Percentiles rank a stretch among this genome's conserved stretches.
These are phyloP conservation scores for Melieria omissa DNA, from an alignment of 2,888 invertebrate species.

Conservation along the genomic window DNA sequence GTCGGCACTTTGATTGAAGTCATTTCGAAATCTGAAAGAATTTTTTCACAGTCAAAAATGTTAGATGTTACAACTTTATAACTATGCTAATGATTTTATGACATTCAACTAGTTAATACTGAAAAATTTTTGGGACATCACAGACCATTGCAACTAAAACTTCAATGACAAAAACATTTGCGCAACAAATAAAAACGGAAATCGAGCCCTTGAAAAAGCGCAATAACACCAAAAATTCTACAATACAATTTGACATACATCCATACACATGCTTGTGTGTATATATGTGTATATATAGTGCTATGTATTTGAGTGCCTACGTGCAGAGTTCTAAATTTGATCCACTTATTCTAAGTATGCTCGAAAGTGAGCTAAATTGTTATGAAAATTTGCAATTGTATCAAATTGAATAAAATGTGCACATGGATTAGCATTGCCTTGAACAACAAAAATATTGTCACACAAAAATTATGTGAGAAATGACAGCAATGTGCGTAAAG, in stretches of 20 bases:
- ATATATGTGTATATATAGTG: no score
- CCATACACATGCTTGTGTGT: neutral
- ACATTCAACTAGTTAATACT: no score
- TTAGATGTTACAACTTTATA: no score
- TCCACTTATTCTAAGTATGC: constrained; percentile 5
- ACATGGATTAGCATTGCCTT: neutral
- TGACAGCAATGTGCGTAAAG: neutral
- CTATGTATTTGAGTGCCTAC: neutral
- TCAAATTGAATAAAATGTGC: constrained; percentile 27
- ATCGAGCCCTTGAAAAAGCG: constrained; percentile 27
- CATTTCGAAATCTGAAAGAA: no score
- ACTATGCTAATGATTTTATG: no score
- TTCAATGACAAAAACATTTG: neutral
- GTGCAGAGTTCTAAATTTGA: constrained; percentile 10
- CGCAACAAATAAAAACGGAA: constrained; percentile 14
- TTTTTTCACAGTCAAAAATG: no score
- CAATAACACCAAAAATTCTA: constrained; percentile 21
- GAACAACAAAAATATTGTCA: no score
- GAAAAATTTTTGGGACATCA: no score
- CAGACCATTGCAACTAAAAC: neutral
- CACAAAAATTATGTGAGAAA: no score
- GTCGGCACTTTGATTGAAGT: no score
- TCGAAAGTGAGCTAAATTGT: constrained; percentile 17
- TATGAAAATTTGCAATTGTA: constrained; percentile 26
- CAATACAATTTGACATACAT: constrained; percentile 1